Evolutionary conservation across 2,113 vertebrate genomes (phyloP), one percentile per base, ranked within the genome.

Genomic region (Rhinichthys klamathensis): DNA sequence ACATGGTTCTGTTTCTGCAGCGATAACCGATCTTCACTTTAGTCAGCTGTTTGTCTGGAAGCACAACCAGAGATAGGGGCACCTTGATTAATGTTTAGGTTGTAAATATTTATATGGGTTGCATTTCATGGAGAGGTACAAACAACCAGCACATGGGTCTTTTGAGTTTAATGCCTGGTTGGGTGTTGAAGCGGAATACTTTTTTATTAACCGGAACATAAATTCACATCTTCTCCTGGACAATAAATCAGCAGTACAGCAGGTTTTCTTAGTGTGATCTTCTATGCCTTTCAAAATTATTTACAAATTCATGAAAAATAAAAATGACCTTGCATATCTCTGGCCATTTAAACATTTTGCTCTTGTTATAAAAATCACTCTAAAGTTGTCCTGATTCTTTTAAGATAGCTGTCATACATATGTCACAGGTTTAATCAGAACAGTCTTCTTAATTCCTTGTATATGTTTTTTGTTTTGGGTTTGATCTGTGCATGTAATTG

Each of bases 241-340:
- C 89, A 88, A 89, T 90, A 91, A 91, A 91, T 92, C 91, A 89
- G 89, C 91, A 90, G 89, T 88, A 91, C 91, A 91, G 90, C 92
- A 95, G 93, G 93, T 93, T 93, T 94, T 91, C 89, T 93, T n/a
- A n/a, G 91, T 90, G 87, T 90, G 85, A 87, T 89, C 87, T 91
- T 90, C 54, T 80, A 88, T 88, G 83, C 85, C 86, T 90, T 91
- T 93, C 90, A 89, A 89, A 90, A 23, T 54, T 27, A 46, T 69
- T 82, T 51, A 82, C 92, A 49, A 74, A 46, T 25, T 27, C 38
- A 58, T 58, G 23, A 77, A 23, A 54, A 18, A 15, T 13, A 4
- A 30, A 76, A 21, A 21, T 32, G 1, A 15, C 21, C 38, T 49
- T 25, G 6, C 51, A 35, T 80, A 80, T 46, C n/a, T 65, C 58